Base-by-base conservation (phyloP, 2,888 invertebrate genomes). In the Griposia aprilina region DNA sequence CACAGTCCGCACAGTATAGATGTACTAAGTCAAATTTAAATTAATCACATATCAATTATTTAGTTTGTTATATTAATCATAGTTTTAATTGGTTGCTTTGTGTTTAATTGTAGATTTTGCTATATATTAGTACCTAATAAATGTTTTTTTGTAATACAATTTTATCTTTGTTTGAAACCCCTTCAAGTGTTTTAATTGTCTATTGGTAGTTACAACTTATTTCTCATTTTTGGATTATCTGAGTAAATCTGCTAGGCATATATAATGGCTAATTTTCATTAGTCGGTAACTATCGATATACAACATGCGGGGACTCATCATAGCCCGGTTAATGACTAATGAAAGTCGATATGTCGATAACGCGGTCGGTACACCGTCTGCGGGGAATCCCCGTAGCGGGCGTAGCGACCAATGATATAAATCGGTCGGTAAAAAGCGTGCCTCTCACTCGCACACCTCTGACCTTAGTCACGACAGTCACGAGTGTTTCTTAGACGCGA, bases 51-150 rank as follows among this genome's bases (percentile, higher is more conserved):
- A 96, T 95, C 93, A 90, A 91, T 91, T 91, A 93, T 95, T 94
- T 95, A 94, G 94, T 95, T 95, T 95, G 95, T 96, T 96, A 89
- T 88, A 95, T 94, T 94, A 93, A 95, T 95, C 92, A 92, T 95
- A 94, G 90, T 94, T 94, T 91, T 94, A 94, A 93, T 94, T 93
- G 94, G 94, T 95, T 95, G 96, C 96, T 96, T 96, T 94, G 95
- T 96, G 95, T 96, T 96, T 92, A 93, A 93, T 92, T 94, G 93
- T 93, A 93, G 92, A 94, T 94, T 94, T 95, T 95, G 94, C 94
- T 95, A 93, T 94, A 93, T 92, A 93, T 92, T 89, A 92, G 88
- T 90, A 90, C 92, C 91, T 92, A 96, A 95, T 96, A 96, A 96
- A 96, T 95, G 95, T 95, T 95, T 95, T 95, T 94, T 95, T 91